Evolutionary conservation across 2,113 vertebrate species (phyloP).

Genomic region (Solea senegalensis): DNA sequence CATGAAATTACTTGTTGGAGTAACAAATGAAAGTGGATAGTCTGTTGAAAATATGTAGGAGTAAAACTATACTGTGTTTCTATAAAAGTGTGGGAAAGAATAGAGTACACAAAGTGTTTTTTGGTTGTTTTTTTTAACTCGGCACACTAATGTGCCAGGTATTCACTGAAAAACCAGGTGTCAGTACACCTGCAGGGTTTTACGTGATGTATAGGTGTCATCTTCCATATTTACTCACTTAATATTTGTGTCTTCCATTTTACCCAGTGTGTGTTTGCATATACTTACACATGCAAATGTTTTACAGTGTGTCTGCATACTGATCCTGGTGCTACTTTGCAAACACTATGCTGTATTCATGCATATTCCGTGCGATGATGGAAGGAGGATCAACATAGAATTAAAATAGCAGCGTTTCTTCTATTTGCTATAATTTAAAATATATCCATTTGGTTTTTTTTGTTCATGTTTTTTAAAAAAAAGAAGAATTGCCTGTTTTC

Average conservation of each 20-base stretch:
- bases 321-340: constrained; percentile 12
- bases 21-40: neutral
- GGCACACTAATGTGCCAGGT: too few relatives aligned
- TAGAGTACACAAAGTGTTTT: too few relatives aligned
- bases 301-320: neutral
- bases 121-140: too few relatives aligned
- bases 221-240: neutral
- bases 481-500: neutral
- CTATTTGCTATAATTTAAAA: neutral
- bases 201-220: neutral
- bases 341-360: neutral
- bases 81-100: neutral
- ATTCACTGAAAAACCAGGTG: neutral
- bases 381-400: neutral
- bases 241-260: neutral
- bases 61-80: neutral
- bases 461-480: neutral
- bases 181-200: neutral
- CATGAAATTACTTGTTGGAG: neutral
- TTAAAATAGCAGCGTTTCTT: neutral
- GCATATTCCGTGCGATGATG: neutral
- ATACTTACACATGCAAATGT: neutral
- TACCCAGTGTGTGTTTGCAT: constrained; percentile 17
- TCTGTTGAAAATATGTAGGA: neutral
- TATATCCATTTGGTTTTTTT: neutral